Conservation (phyloP, 1,140 invertebrate genomes). For the Pachypeltis micranthus region DNA sequence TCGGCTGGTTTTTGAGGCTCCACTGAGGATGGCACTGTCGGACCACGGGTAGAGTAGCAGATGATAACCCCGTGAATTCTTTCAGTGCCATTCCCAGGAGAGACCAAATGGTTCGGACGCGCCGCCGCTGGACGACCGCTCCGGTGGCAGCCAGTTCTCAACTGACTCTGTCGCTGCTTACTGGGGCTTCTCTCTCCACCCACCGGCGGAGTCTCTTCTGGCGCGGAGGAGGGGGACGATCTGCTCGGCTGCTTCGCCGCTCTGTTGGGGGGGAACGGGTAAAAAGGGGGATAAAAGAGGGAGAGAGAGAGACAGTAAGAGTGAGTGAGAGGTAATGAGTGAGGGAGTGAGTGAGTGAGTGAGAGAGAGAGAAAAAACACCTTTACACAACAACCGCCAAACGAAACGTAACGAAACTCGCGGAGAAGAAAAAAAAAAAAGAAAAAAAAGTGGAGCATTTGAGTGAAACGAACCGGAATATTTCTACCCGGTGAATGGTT, state of each 20-base stretch:
- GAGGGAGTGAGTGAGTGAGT: too few species aligned
- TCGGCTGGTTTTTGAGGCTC: too few species aligned
- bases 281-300: too few species aligned
- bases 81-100: constrained; percentile 24
- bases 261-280: too few species aligned
- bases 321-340: too few species aligned
- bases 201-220: too few species aligned
- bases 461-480: constrained; percentile 15
- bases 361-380: too few species aligned
- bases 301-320: too few species aligned
- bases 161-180: neutral
- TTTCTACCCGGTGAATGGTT: constrained; percentile 16
- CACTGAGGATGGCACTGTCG: constrained; percentile 20
- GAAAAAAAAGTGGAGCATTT: constrained; percentile 15
- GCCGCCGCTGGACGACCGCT: neutral
- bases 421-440: constrained; percentile 1
- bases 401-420: constrained; percentile 16
- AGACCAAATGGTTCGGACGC: neutral
- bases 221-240: constrained; percentile 5
- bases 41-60: constrained; percentile 14
- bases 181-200: neutral
- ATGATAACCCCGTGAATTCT: constrained; percentile 23
- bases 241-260: constrained; percentile 6
- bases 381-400: constrained; percentile 15
- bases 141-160: neutral